Percentiles rank a stretch among this genome's conserved stretches.
Conservation (phyloP, 2,113 vertebrate genomes). For the Siniperca knerii region DNA sequence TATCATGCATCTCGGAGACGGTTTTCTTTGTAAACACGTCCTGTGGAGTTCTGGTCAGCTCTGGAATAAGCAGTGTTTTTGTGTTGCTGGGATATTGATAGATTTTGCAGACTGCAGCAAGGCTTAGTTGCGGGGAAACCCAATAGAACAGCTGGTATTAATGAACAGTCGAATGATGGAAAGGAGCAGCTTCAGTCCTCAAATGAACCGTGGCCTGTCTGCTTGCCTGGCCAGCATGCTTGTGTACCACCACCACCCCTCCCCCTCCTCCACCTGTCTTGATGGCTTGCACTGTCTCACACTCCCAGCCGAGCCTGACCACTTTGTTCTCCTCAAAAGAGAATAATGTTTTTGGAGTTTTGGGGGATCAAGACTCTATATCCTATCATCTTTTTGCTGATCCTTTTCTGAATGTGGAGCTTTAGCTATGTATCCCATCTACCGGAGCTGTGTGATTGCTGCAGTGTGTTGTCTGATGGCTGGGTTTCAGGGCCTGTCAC, state of each 20-base stretch:
- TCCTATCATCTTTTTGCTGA: constrained; percentile 53
- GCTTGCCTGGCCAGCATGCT: constrained; percentile 45
- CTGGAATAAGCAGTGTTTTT: constrained; percentile 30
- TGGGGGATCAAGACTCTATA: constrained; percentile 28
- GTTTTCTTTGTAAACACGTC: not conserved
- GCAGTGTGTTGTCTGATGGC: constrained; percentile 70
- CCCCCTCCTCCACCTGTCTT: constrained; percentile 26
- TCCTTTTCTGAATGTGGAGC: constrained; percentile 52
- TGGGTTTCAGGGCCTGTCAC: constrained; percentile 69
- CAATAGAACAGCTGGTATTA: constrained; percentile 67
- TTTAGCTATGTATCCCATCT: constrained; percentile 57
- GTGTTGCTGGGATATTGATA: constrained; percentile 66
- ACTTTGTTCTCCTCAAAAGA: constrained; percentile 59
- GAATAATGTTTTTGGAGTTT: constrained; percentile 46
- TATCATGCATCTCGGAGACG: constrained; percentile 13
- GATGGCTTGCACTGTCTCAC: constrained; percentile 27
- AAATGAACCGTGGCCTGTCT: constrained; percentile 73
- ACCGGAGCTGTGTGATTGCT: constrained; percentile 56
- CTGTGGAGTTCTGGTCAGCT: constrained; percentile 9
- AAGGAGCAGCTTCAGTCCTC: constrained; percentile 67
- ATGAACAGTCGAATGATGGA: constrained; percentile 68
- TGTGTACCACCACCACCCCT: constrained; percentile 21
- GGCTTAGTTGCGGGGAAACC: constrained; percentile 55
- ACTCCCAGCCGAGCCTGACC: constrained; percentile 35
- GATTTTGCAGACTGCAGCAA: constrained; percentile 57